Conservation (phyloP, 92 coral and sea anemone genomes). For the Epizoanthus fatuus region DNA sequence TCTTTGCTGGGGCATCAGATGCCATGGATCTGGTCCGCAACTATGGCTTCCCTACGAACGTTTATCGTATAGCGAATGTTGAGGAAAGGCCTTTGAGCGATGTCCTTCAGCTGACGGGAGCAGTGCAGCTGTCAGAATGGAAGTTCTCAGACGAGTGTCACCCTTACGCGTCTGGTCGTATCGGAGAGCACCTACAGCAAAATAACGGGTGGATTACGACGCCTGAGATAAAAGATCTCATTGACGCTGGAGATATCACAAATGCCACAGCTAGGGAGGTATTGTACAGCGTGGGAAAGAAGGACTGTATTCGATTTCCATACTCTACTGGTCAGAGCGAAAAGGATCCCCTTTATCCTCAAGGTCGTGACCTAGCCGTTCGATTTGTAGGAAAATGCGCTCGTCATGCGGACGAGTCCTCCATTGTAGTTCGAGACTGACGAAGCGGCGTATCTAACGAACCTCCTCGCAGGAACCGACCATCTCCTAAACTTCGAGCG, state of each 20-base stretch:
- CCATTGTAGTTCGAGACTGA: conserved; percentile 27
- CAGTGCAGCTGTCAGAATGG: conserved; percentile 49
- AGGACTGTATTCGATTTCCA: conserved; percentile 14
- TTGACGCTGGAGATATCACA: conserved; percentile 39
- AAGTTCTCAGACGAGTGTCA: conserved; percentile 37
- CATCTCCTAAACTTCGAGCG: conserved; percentile 9
- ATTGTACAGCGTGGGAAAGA: conserved; percentile 37
- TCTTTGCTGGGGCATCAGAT: not conserved
- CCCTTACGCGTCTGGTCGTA: conserved; percentile 42
- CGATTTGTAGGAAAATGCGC: conserved; percentile 60
- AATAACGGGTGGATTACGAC: conserved; percentile 53
- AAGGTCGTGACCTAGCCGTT: conserved; percentile 49
- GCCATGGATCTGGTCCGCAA: conserved; percentile 53
- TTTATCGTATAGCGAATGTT: conserved; percentile 51
- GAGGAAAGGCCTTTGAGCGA: conserved; percentile 58
- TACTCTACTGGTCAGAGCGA: not conserved
- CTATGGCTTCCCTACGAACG: conserved; percentile 61
- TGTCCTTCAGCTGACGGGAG: conserved; percentile 49
- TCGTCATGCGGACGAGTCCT: conserved; percentile 18
- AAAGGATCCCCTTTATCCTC: conserved; percentile 45
- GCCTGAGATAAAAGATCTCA: conserved; percentile 42
- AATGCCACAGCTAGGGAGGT: conserved; percentile 31
- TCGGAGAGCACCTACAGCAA: conserved; percentile 41
- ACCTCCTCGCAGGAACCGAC: conserved; percentile 1
- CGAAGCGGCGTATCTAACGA: conserved; percentile 23